phyloP scores from a whole-genome alignment of 2,888 invertebrate species.

The Carabus problematicus region DNA sequence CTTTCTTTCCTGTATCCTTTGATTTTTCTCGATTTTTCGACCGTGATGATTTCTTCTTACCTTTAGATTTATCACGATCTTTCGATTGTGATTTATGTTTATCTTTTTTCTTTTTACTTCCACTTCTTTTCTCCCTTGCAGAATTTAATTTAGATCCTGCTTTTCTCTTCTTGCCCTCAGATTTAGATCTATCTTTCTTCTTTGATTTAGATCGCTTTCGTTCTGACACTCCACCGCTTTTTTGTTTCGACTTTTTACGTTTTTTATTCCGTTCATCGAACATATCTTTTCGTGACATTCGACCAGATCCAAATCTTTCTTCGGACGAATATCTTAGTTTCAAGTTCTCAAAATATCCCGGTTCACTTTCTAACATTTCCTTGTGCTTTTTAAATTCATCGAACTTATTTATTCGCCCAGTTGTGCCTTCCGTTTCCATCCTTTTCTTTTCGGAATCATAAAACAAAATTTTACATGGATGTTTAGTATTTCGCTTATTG shows the following conservation, averaged over 20 bases:
- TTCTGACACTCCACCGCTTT: not conserved
- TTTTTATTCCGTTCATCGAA: not conserved
- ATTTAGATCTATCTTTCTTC: constrained; percentile 12
- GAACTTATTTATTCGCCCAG: constrained; percentile 15
- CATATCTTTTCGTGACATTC: constrained; percentile 10
- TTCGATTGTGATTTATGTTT: not conserved
- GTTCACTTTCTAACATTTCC: constrained; percentile 5
- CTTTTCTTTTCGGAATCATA: constrained; percentile 43
- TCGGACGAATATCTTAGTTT: not conserved
- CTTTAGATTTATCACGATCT: constrained; percentile 13
- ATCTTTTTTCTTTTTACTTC: not conserved
- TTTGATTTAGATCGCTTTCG: constrained; percentile 15
- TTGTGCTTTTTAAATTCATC: constrained; percentile 3
- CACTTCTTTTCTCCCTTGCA: constrained; percentile 8
- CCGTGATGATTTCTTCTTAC: constrained; percentile 11
- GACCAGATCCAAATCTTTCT: constrained; percentile 58
- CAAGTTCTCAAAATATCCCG: constrained; percentile 13
- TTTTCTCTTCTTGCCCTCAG: constrained; percentile 14
- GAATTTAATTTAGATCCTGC: constrained; percentile 12
- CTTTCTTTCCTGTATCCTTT: not conserved
- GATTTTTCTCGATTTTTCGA: constrained; percentile 10
- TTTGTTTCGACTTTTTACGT: constrained; percentile 9
- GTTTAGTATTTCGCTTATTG: constrained; percentile 46
- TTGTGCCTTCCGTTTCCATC: constrained; percentile 11
- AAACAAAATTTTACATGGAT: constrained; percentile 47